These are phyloP conservation scores for Gavia stellata DNA, from an alignment of 2,113 vertebrate species.

Conservation along the genomic window DNA sequence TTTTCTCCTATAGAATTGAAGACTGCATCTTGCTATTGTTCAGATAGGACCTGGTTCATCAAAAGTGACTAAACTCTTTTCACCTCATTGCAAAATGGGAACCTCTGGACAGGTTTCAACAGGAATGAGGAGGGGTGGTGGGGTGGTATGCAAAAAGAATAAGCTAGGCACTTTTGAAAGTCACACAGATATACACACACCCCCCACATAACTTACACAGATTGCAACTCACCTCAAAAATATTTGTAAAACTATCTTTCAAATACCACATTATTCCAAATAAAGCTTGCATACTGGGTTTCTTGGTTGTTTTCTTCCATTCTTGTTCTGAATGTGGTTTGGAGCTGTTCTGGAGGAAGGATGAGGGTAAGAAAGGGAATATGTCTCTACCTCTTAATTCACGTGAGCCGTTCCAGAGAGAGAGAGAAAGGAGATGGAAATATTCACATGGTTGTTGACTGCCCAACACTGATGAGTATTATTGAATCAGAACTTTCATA, in stretches of 20 bases:
- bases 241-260: neutral
- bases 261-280: neutral
- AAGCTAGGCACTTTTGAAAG: neutral
- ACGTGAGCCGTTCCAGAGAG: neutral
- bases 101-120: neutral
- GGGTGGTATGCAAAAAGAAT: neutral
- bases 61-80: neutral
- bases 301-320: neutral
- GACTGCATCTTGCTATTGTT: neutral
- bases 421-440: neutral
- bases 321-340: neutral
- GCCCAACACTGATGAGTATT: neutral
- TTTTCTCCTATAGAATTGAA: neutral
- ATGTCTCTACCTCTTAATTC: neutral
- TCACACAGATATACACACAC: neutral
- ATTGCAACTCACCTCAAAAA: neutral
- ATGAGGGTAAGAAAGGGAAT: neutral
- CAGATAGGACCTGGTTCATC: neutral
- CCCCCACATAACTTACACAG: neutral
- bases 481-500: neutral
- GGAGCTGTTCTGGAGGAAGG: neutral
- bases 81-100: neutral
- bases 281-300: neutral
- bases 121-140: neutral
- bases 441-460: neutral